A percentile compares a stretch with the other conserved stretches of the same genome.
These are phyloP conservation scores for Sebastes vulpes DNA, from an alignment of 2,797 vertebrate genomes.

Conservation along the genomic window DNA sequence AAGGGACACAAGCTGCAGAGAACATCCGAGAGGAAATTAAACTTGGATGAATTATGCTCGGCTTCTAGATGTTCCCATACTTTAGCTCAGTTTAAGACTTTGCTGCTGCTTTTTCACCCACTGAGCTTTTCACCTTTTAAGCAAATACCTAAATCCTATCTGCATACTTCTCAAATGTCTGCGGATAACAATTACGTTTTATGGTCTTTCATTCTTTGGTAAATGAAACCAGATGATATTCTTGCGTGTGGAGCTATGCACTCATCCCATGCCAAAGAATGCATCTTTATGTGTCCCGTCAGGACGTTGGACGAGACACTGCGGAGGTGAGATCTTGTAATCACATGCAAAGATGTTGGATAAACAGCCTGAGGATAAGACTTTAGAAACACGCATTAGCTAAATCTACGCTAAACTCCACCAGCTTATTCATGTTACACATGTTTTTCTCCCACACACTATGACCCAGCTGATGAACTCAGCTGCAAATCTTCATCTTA, in stretches of 20 bases:
- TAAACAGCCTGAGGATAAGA: constrained; percentile 37
- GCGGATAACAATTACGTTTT: constrained; percentile 32
- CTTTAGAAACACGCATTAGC: background rate
- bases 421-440: constrained; percentile 1
- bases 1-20: constrained; percentile 4
- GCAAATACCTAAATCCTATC: constrained; percentile 29
- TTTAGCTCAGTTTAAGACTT: constrained; percentile 6
- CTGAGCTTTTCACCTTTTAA: constrained; percentile 15
- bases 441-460: background rate
- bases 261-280: background rate
- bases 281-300: constrained; percentile 4
- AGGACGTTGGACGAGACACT: constrained; percentile 8
- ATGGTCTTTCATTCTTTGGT: constrained; percentile 29
- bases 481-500: background rate
- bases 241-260: background rate
- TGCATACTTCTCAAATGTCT: constrained; percentile 36
- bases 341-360: constrained; percentile 39
- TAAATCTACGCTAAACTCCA: constrained; percentile 18
- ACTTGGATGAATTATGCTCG: constrained; percentile 13
- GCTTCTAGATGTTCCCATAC: background rate
- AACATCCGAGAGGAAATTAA: constrained; percentile 53
- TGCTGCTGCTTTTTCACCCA: constrained; percentile 1
- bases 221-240: constrained; percentile 62
- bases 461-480: background rate
- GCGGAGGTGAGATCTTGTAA: constrained; percentile 29